Percentiles rank a stretch among this genome's conserved stretches.
These are phyloP conservation scores for Chondrilla cf. caribensis DNA, from an alignment of 37 sponge, comb jelly and placozoan genomes.

Conservation along the genomic window DNA sequence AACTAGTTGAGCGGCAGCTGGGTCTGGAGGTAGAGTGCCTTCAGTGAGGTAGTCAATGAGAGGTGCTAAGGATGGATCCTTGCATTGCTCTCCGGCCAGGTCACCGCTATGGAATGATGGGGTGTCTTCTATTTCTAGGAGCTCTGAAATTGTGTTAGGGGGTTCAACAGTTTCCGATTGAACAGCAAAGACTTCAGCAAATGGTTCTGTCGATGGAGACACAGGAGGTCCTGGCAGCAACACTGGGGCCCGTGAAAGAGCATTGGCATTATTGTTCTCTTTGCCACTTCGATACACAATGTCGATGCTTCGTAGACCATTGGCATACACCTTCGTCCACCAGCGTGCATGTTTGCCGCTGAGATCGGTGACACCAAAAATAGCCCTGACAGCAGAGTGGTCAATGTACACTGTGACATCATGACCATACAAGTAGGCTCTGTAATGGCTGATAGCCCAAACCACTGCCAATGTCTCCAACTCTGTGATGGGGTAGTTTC, in stretches of 20 bases:
- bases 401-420: constrained; percentile 26
- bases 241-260: constrained; percentile 27
- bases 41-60: constrained; percentile 25
- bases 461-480: constrained; percentile 39
- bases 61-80: constrained; percentile 17
- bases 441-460: constrained; percentile 36
- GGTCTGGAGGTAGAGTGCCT: constrained; percentile 38
- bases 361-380: constrained; percentile 13
- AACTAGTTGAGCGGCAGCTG: background rate
- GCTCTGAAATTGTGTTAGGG: background rate
- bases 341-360: constrained; percentile 36
- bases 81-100: constrained; percentile 46
- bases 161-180: background rate
- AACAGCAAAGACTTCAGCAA: background rate
- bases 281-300: constrained; percentile 27
- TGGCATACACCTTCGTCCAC: constrained; percentile 34
- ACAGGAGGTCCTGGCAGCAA: background rate
- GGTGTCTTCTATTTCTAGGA: background rate
- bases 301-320: constrained; percentile 27
- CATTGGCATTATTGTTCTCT: constrained; percentile 39
- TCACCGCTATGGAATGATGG: background rate
- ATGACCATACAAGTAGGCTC: constrained; percentile 12
- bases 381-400: constrained; percentile 36
- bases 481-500: constrained; percentile 26
- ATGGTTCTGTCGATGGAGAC: background rate